These are phyloP conservation scores for Lagenorhynchus albirostris DNA, from an alignment of 2,113 vertebrate genomes.

Conservation along the genomic window DNA sequence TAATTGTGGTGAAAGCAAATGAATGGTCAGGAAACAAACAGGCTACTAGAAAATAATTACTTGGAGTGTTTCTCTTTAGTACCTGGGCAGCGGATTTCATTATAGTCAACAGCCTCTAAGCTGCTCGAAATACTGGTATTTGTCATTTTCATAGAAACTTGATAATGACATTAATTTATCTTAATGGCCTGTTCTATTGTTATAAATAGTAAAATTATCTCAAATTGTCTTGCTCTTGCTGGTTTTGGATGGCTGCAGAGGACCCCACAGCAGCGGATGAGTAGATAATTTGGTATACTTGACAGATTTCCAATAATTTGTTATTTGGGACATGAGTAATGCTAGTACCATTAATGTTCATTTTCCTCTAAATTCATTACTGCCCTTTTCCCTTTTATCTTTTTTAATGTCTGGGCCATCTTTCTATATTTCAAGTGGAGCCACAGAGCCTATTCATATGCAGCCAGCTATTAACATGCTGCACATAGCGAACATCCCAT, in stretches of 20 bases:
- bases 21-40: constrained; percentile 99
- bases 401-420: constrained; percentile 96
- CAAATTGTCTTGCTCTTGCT: constrained; percentile 99
- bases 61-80: constrained; percentile 99
- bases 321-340: constrained; percentile 99
- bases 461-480: constrained; percentile 91
- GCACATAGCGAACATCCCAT: constrained; percentile 85
- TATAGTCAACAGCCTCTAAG: constrained; percentile 99
- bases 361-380: constrained; percentile 99
- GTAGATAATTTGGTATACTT: constrained; percentile 99
- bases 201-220: constrained; percentile 99
- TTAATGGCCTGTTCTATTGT: constrained; percentile 99
- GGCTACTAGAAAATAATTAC: constrained; percentile 99
- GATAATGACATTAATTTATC: constrained; percentile 99
- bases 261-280: constrained; percentile 93
- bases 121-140: constrained; percentile 98
- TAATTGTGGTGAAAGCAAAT: constrained; percentile 99
- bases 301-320: constrained; percentile 99
- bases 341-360: constrained; percentile 99
- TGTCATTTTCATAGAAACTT: constrained; percentile 99
- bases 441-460: constrained; percentile 91
- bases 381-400: constrained; percentile 99
- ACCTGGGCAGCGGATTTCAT: constrained; percentile 99
- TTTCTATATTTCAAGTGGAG: constrained; percentile 96
- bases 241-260: constrained; percentile 97